Evolutionary conservation across 2,113 vertebrate genomes (phyloP).

Genomic region (Recurvirostra avosetta): DNA sequence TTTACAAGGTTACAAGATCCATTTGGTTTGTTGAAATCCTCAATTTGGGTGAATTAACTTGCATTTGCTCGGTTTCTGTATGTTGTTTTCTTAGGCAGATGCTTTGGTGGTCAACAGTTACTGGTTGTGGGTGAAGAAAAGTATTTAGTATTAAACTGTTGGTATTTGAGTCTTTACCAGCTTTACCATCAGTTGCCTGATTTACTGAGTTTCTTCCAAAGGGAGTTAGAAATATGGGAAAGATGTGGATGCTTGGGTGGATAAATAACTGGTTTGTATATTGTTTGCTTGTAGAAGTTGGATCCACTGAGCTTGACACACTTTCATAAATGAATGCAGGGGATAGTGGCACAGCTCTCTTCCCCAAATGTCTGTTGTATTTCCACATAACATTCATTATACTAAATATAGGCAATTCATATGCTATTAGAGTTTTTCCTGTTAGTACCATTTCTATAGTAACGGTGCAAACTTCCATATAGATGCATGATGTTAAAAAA

Average conservation of each 20-base stretch:
- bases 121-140: background rate
- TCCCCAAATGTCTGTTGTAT: background rate
- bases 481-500: background rate
- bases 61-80: background rate
- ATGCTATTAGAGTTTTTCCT: background rate
- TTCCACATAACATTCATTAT: background rate
- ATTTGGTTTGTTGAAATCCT: background rate
- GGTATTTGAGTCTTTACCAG: background rate
- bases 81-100: background rate
- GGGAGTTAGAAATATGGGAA: background rate
- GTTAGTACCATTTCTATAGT: background rate
- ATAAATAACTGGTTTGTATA: background rate
- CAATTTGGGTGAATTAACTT: background rate
- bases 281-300: background rate
- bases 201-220: background rate
- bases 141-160: background rate
- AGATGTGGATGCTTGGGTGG: background rate
- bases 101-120: background rate
- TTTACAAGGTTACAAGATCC: background rate
- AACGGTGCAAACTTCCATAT: background rate
- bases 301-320: background rate
- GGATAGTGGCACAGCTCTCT: background rate
- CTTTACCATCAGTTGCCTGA: background rate
- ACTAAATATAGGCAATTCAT: background rate
- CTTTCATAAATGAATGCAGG: background rate